Base-by-base conservation (phyloP, 2,797 vertebrate species). In the Danio aesculapii region DNA sequence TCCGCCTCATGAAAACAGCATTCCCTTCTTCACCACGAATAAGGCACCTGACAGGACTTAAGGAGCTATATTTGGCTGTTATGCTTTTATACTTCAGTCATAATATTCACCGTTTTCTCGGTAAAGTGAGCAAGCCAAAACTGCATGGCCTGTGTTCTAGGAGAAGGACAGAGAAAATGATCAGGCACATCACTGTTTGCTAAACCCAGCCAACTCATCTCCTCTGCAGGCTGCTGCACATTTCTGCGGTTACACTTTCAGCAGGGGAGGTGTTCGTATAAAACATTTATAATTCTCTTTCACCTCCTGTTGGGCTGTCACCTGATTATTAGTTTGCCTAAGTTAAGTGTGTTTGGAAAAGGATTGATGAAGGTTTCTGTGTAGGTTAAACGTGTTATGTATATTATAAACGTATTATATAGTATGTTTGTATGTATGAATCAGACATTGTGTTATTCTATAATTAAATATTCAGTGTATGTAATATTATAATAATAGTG, bases 131-230 rank as follows among this genome's bases (percentile, higher is more conserved):
- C 10, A 44, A 14, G 4, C 7, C 14, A 14, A 50, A 9, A 50
- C 13, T 76, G 17, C 82, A 87, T 83, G 92, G 90, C 91, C 88
- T 89, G 47, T 71, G 55, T 44, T 68, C 5, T 1, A 66, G 44
- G 41, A 16, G 50, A 5, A 55, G 9, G n/a, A 49, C 17, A 64
- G 70, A 57, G 8, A 41, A 66, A 77, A 55, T 66, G 53, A 71
- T 81, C 21, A 62, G 52, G 4, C 13, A 43, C 19, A 50, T 66
- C 21, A 50, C 3, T 50, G 19, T 44, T 16, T n/a, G 16, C 50
- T 53, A 46, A 66, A 64, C 39, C 14, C 19, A 17, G 43, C n/a
- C 61, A 72, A 50, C 14, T 64, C 49, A 41, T 73, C 13, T 71
- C 55, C 19, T 44, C 49, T 63, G 59, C 41, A 47, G 68, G 17